phyloP scores from a whole-genome alignment of 1,140 invertebrate species.

The Melipona quadrifasciata region DNA sequence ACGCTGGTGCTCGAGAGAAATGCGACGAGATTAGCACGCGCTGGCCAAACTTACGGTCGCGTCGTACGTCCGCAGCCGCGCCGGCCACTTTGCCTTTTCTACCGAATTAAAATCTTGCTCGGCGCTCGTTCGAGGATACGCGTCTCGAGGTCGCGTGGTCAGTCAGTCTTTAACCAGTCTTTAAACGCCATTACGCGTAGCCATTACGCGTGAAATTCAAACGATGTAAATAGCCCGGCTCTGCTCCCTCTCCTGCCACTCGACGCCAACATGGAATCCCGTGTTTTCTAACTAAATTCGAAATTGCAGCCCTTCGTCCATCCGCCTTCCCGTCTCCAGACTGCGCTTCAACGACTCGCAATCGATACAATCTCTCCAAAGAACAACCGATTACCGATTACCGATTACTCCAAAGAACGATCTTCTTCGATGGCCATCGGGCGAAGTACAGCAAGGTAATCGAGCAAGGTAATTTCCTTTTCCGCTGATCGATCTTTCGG shows the following conservation, averaged over 20 bases:
- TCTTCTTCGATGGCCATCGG: background rate
- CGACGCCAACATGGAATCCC: background rate
- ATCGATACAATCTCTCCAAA: background rate
- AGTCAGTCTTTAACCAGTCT: too few relatives aligned
- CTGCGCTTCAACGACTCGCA: background rate
- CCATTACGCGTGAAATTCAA: conserved; percentile 36
- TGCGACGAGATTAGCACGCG: conserved; percentile 42
- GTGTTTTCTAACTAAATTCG: conserved; percentile 6
- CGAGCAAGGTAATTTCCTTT: conserved; percentile 2
- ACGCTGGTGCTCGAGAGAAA: conserved; percentile 27
- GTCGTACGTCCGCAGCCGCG: conserved; percentile 16
- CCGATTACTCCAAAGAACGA: background rate
- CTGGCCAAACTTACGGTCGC: conserved; percentile 7
- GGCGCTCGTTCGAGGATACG: background rate
- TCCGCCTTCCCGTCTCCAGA: background rate
- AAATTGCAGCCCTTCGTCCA: conserved; percentile 20
- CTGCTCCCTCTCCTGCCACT: background rate
- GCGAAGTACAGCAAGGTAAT: background rate
- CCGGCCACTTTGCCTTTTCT: conserved; percentile 11
- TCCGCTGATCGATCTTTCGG: background rate
- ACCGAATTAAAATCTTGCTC: conserved; percentile 4
- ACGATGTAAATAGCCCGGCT: conserved; percentile 2
- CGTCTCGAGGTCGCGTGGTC: background rate
- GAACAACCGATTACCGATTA: background rate
- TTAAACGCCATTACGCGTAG: too few relatives aligned